Percentiles rank a stretch among this genome's conserved stretches.
These are phyloP conservation scores for Philopedon plagiatum DNA, from an alignment of 2,888 invertebrate genomes.

Conservation along the genomic window DNA sequence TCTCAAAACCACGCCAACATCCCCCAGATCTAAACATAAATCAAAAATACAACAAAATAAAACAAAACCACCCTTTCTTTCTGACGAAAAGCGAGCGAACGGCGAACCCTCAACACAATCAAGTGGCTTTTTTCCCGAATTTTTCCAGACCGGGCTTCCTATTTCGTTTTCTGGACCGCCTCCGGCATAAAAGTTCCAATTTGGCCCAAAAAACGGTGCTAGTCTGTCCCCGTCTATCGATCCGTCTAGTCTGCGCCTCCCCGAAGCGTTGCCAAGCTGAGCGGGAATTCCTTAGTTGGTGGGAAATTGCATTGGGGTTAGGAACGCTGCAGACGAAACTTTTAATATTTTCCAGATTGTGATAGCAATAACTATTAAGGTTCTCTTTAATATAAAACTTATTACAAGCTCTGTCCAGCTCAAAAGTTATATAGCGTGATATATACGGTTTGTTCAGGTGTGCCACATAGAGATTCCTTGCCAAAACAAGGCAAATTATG, in stretches of 20 bases:
- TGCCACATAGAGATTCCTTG: no score
- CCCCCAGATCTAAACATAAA: neutral
- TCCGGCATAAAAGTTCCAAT: slow-evolving; percentile 33
- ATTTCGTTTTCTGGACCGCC: slow-evolving; percentile 31
- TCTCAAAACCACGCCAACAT: no score
- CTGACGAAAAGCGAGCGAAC: neutral
- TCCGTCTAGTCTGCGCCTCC: slow-evolving; percentile 10
- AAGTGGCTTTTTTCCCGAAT: neutral
- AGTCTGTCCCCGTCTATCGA: slow-evolving; percentile 17
- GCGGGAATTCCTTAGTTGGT: neutral
- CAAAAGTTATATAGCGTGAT: no score
- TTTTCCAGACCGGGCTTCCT: slow-evolving; percentile 19
- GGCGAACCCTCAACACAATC: neutral
- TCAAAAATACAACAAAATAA: neutral
- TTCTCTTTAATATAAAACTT: no score
- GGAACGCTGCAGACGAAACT: no score
- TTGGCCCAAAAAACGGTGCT: slow-evolving; percentile 22
- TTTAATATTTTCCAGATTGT: no score
- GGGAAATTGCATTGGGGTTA: neutral
- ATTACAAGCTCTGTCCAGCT: no score
- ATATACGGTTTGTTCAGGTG: no score
- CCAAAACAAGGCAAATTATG: no score
- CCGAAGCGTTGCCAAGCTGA: neutral
- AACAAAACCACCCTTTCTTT: neutral
- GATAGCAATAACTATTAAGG: no score